A percentile compares a stretch with the other conserved stretches of the same genome.
Evolutionary conservation across 2,113 vertebrate species (phyloP).

Genomic region (Gobio gobio): DNA sequence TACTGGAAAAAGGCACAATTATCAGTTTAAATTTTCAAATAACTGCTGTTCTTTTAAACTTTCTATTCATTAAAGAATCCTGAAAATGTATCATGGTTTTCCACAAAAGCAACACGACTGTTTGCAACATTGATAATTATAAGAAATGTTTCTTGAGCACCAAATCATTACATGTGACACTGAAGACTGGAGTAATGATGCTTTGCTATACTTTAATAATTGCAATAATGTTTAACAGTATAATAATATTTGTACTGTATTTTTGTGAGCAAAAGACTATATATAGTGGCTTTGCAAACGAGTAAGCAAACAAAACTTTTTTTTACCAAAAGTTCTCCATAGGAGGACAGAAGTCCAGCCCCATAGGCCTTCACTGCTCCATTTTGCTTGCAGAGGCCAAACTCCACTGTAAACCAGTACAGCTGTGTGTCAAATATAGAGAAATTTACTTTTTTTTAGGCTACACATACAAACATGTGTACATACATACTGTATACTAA

Average conservation of each 20-base stretch:
- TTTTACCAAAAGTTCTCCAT: conserved; percentile 80
- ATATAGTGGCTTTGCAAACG: no score
- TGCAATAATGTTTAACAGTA: no score
- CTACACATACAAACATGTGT: not conserved
- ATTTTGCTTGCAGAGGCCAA: conserved; percentile 82
- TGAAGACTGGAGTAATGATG: not conserved
- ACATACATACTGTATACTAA: no score
- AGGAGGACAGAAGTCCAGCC: conserved; percentile 81
- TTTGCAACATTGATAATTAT: not conserved
- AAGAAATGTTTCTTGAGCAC: not conserved
- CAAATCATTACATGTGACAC: not conserved
- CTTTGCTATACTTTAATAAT: no score
- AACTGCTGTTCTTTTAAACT: not conserved
- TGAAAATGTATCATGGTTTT: not conserved
- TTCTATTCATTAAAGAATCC: not conserved
- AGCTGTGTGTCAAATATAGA: conserved; percentile 62
- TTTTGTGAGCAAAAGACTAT: no score
- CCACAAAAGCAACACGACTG: not conserved
- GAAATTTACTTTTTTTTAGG: not conserved
- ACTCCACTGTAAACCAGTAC: conserved; percentile 85
- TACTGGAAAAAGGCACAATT: conserved; percentile 68
- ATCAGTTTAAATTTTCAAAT: not conserved
- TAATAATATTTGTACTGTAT: no score
- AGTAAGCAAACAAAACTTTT: not conserved
- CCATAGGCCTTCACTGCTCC: conserved; percentile 79